Evolutionary conservation across 2,888 invertebrate genomes (phyloP).

Genomic region (Automeris io): DNA sequence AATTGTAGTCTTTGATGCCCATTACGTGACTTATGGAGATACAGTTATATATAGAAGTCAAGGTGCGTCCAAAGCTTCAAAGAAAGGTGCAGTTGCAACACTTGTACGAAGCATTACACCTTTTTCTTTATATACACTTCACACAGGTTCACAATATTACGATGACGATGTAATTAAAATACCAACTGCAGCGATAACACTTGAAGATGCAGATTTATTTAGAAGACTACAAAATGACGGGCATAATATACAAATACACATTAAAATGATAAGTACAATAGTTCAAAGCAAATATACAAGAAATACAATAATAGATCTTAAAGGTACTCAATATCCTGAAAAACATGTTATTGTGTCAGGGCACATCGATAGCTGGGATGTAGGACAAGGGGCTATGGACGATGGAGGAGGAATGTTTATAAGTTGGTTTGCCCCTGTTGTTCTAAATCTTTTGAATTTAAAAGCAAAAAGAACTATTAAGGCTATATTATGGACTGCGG

Average conservation of each 20-base stretch:
- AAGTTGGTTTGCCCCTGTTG: slow-evolving; percentile 83
- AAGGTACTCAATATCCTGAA: slow-evolving; percentile 60
- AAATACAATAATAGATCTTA: slow-evolving; percentile 83
- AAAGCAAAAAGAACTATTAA: slow-evolving; percentile 84
- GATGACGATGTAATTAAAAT: slow-evolving; percentile 77
- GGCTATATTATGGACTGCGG: slow-evolving; percentile 87
- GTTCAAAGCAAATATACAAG: slow-evolving; percentile 78
- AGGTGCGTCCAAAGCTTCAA: slow-evolving; percentile 82
- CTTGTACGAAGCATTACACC: slow-evolving; percentile 85
- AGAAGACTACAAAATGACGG: slow-evolving; percentile 77
- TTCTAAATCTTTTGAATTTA: slow-evolving; percentile 80
- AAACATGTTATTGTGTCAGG: slow-evolving; percentile 86
- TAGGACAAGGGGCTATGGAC: slow-evolving; percentile 94
- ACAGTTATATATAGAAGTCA: slow-evolving; percentile 80
- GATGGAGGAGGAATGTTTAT: slow-evolving; percentile 90
- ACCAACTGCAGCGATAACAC: slow-evolving; percentile 84
- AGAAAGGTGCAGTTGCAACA: slow-evolving; percentile 84
- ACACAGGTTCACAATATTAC: slow-evolving; percentile 84
- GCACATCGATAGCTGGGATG: slow-evolving; percentile 92
- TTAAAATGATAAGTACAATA: slow-evolving; percentile 81
- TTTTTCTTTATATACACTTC: slow-evolving; percentile 84
- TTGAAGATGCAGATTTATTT: slow-evolving; percentile 86
- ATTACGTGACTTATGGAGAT: slow-evolving; percentile 78
- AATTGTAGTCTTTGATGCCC: slow-evolving; percentile 86
- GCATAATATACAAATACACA: slow-evolving; percentile 45